Evolutionary conservation across 2,113 vertebrate genomes (phyloP).

Genomic region (Desmodus rotundus): DNA sequence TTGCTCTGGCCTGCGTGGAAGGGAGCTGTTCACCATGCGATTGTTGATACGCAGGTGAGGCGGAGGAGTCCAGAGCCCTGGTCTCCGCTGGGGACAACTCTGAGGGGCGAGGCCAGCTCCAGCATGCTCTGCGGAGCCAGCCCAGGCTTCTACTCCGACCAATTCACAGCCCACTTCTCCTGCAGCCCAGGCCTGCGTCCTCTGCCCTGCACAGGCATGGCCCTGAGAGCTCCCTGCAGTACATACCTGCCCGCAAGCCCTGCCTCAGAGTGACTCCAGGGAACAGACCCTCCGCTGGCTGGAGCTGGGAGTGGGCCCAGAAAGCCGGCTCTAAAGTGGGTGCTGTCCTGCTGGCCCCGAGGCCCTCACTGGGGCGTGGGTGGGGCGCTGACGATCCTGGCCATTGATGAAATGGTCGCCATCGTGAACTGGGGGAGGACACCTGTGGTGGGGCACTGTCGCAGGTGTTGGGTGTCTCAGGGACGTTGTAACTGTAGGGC

Average conservation of each 20-base stretch:
- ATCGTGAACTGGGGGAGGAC: not conserved
- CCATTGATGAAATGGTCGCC: not conserved
- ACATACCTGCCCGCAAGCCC: not conserved
- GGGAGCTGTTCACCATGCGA: fast-evolving
- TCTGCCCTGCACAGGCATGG: not conserved
- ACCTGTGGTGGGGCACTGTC: not conserved
- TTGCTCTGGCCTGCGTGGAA: not conserved
- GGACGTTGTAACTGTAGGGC: slow-evolving; percentile 28
- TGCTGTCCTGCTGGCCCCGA: not conserved
- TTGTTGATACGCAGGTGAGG: not conserved
- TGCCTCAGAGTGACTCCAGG: not conserved
- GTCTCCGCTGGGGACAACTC: not conserved
- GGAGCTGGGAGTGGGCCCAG: not conserved
- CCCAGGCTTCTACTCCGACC: not conserved
- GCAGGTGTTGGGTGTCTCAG: not conserved
- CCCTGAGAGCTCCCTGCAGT: not conserved
- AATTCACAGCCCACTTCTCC: not conserved
- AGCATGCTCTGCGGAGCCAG: not conserved
- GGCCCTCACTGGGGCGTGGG: not conserved
- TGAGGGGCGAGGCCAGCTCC: not conserved
- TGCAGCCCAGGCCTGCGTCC: not conserved
- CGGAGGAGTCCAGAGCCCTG: not conserved
- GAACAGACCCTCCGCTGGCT: not conserved
- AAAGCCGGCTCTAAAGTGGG: not conserved
- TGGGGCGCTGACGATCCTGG: not conserved